Conservation (phyloP, 1,140 invertebrate species). For the Geopemphigus sp. region DNA sequence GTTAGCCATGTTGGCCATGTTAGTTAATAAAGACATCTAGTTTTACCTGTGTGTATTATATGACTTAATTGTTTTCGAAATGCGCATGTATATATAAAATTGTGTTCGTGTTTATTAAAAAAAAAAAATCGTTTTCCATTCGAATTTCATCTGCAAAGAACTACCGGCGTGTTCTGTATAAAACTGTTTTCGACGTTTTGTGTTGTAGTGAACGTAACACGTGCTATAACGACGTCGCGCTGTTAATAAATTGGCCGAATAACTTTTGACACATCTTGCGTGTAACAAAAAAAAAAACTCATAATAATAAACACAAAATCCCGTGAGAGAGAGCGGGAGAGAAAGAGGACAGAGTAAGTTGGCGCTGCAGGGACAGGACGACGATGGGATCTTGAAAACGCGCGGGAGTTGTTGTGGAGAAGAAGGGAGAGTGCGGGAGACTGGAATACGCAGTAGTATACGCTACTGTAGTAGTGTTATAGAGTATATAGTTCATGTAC, state of each 20-base stretch:
- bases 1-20: too few relatives aligned
- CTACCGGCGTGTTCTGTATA: neutral
- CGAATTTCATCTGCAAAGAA: neutral
- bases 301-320: slow-evolving; percentile 33
- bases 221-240: neutral
- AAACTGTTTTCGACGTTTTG: neutral
- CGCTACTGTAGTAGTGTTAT: too few relatives aligned
- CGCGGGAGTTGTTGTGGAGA: too few relatives aligned
- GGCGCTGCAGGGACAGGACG: too few relatives aligned
- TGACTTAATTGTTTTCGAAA: too few relatives aligned
- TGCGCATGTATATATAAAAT: too few relatives aligned
- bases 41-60: too few relatives aligned
- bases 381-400: too few relatives aligned
- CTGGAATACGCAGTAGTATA: slow-evolving; percentile 22
- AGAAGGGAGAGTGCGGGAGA: neutral
- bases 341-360: too few relatives aligned
- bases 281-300: neutral
- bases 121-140: neutral
- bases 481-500: slow-evolving; percentile 31
- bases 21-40: too few relatives aligned
- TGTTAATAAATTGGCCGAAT: slow-evolving; percentile 33
- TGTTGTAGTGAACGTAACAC: neutral
- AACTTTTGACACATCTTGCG: slow-evolving; percentile 22
- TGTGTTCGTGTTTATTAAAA: too few relatives aligned
- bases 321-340: neutral